Evolutionary conservation across 1,140 invertebrate species (phyloP), one percentile per base, ranked within the genome.

Genomic region (Eurosta solidaginis): DNA sequence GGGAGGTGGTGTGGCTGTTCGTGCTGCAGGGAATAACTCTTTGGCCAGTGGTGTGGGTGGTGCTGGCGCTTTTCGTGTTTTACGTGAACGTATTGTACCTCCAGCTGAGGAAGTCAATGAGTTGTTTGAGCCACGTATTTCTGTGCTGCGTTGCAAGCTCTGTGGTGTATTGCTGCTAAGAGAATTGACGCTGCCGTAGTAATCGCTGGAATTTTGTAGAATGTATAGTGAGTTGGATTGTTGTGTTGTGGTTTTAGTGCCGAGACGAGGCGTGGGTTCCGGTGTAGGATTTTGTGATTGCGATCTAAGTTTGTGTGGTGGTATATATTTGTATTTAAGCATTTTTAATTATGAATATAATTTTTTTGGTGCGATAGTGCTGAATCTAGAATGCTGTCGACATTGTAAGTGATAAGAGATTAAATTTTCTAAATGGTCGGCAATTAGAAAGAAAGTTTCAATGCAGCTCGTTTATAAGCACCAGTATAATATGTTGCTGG

Each of bases 1-100:
- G 5, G 36, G 14, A 9, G 59, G 33, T 17, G 36, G 77, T 12
- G 76, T n/a, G 14, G 54, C 50, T 12, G 76, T 45, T 25, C 36
- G 44, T 25, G 77, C 10, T 6, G 78, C 45, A 1, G 76, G 79
- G 49, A 80, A 80, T 9, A 80, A 29, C 40, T 80, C 79, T 27
- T 78, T 80, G 75, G 78, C 83, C 80, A 9, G 81, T 63, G 42
- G 81, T 79, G 76, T 42, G 22, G 82, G 80, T 50, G 80, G 81
- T 20, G 76, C 82, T 7, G 89, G 88, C 47, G 88, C 89, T 78
- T 82, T 86, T 3, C 85, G 82, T 45, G 88, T 88, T 76, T 88
- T 88, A 4, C 88, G 85, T 14, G 87, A 85, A 20, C 85, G 82
- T n/a, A 83, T 82, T 49, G 86, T 81, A n/a, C 81, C 79, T 10